These are phyloP conservation scores for Eulemur macaco DNA, from an alignment of 2,113 vertebrate species.

Conservation along the genomic window DNA sequence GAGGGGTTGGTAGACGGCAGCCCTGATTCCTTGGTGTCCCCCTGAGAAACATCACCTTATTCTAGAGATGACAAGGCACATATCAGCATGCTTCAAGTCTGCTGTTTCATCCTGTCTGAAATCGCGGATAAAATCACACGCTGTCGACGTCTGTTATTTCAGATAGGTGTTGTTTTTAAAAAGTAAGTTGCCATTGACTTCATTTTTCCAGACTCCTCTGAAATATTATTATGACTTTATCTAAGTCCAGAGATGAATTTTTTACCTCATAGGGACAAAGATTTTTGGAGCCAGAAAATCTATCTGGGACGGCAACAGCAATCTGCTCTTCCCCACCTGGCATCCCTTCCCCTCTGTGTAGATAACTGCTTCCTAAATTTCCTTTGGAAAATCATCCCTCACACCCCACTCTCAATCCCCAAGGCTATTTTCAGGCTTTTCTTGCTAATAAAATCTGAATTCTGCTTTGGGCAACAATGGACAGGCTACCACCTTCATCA, in stretches of 20 bases:
- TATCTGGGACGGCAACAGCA: neutral
- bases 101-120: neutral
- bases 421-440: neutral
- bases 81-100: neutral
- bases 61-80: neutral
- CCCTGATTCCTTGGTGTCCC: neutral
- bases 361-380: neutral
- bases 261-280: neutral
- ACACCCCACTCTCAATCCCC: too few relatives aligned
- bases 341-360: neutral
- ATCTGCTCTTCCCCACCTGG: neutral
- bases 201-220: conserved; percentile 12
- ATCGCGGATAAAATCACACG: neutral
- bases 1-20: too few relatives aligned
- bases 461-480: neutral
- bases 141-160: neutral
- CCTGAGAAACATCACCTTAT: neutral
- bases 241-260: neutral
- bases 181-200: neutral
- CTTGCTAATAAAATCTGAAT: neutral
- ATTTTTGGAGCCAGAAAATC: neutral
- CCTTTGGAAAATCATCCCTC: neutral
- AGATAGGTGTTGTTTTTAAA: conserved; percentile 26
- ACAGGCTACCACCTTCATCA: neutral
- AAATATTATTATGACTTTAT: neutral